phyloP scores from a whole-genome alignment of 2,797 vertebrate species.

The Triplophysa bombifrons region DNA sequence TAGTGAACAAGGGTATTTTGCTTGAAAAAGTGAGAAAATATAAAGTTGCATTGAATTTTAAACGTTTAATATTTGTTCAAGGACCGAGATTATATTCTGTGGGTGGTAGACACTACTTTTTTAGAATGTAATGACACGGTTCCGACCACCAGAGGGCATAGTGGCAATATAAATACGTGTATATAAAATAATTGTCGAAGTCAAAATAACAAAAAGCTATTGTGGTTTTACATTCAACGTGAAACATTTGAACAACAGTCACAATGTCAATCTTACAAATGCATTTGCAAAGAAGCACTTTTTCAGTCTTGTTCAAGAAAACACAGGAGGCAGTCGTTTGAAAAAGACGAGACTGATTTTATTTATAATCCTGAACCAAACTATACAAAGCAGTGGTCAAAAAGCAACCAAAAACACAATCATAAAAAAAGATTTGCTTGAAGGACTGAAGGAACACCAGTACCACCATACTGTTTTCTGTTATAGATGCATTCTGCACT shows the following conservation, averaged over 20 bases:
- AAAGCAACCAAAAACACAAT: slow-evolving; percentile 80
- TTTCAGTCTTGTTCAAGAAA: not conserved
- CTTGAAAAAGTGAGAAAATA: not conserved
- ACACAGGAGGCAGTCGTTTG: slow-evolving; percentile 60
- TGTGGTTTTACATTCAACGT: not conserved
- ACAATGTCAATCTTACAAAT: not conserved
- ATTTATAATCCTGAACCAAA: slow-evolving; percentile 82
- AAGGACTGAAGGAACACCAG: slow-evolving; percentile 58
- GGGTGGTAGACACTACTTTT: not conserved
- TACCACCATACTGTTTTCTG: slow-evolving; percentile 53
- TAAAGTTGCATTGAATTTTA: too few relatives aligned
- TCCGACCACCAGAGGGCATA: slow-evolving; percentile 25
- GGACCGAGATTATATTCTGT: not conserved
- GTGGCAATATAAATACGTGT: not conserved
- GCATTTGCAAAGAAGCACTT: too few relatives aligned
- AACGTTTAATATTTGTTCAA: slow-evolving; percentile 4
- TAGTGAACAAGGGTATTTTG: not conserved
- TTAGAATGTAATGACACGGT: not conserved
- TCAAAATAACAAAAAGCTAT: not conserved
- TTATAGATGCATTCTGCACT: slow-evolving; percentile 72
- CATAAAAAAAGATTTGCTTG: slow-evolving; percentile 64
- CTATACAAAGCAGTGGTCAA: slow-evolving; percentile 91
- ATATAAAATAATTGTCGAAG: not conserved
- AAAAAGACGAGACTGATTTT: slow-evolving; percentile 87
- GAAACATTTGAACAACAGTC: not conserved